phyloP scores from a whole-genome alignment of 2,113 vertebrate species.

The Hemibagrus wyckioides region DNA sequence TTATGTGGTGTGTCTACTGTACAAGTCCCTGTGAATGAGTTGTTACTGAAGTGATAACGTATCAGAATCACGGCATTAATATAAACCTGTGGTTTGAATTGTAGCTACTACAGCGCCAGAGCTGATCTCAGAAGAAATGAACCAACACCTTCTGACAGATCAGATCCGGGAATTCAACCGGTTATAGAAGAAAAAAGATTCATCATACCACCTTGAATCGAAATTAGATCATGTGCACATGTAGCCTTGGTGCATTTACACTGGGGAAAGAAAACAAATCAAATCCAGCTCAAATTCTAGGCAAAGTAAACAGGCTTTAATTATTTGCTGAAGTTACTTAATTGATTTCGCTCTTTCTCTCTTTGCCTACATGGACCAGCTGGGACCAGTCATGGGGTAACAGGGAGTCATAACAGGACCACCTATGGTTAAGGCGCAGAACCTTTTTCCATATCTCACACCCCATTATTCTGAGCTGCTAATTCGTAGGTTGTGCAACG shows the following conservation, averaged over 20 bases:
- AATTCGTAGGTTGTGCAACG: constrained; percentile 28
- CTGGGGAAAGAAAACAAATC: neutral
- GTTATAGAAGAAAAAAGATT: neutral
- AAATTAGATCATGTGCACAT: neutral
- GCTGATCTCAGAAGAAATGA: neutral
- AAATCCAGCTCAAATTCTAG: constrained; percentile 8
- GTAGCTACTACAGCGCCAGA: neutral
- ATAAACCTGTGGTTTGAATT: neutral
- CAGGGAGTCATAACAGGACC: constrained; percentile 10
- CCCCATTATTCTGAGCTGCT: constrained; percentile 33
- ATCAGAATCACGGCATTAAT: neutral
- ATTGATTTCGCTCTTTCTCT: constrained; percentile 23
- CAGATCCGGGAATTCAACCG: neutral
- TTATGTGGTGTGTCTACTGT: neutral
- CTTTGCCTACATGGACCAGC: constrained; percentile 8
- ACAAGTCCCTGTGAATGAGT: neutral
- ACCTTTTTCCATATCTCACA: constrained; percentile 58
- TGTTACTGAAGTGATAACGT: neutral
- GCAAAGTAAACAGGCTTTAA: neutral
- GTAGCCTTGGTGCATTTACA: constrained; percentile 20
- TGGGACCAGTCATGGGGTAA: constrained; percentile 18
- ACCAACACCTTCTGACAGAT: neutral
- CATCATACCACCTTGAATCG: neutral
- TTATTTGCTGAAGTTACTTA: constrained; percentile 36
- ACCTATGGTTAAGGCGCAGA: constrained; percentile 1